Conservation (phyloP, 2,888 invertebrate genomes). For the Ctenicera cuprea region DNA sequence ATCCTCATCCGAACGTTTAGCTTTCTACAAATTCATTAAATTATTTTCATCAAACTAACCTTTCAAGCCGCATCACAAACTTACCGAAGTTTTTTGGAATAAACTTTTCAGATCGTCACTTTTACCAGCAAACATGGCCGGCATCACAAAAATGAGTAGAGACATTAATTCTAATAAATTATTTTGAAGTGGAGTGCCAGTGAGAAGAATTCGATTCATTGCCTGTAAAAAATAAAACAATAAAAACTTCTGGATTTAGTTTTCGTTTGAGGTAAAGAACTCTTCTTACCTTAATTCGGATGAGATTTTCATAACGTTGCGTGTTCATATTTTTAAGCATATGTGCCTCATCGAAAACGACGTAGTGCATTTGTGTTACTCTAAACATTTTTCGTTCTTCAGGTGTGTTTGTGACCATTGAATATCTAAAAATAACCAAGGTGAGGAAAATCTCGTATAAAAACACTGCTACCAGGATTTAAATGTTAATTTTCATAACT, state of each 20-base stretch:
- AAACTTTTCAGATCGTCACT: conserved; percentile 90
- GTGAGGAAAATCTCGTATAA: too few species aligned
- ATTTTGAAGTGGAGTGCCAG: conserved; percentile 97
- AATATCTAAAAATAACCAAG: conserved; percentile 74
- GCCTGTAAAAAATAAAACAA: conserved; percentile 80
- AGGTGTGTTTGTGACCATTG: conserved; percentile 88
- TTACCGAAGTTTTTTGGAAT: conserved; percentile 85
- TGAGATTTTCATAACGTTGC: conserved; percentile 90
- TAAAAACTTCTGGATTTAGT: too few species aligned
- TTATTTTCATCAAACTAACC: conserved; percentile 37
- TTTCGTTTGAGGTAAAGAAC: too few species aligned
- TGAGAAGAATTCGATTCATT: conserved; percentile 89
- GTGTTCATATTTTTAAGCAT: conserved; percentile 99
- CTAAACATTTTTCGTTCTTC: conserved; percentile 95
- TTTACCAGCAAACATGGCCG: conserved; percentile 92
- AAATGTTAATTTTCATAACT: too few species aligned
- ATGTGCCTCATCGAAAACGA: conserved; percentile 97
- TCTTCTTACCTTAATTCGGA: conserved; percentile 83
- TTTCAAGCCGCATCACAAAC: too few species aligned
- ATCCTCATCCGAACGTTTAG: conserved; percentile 74
- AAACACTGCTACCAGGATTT: too few species aligned
- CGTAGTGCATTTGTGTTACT: conserved; percentile 91
- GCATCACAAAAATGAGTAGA: conserved; percentile 96
- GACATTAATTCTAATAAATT: conserved; percentile 97
- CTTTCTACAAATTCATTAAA: conserved; percentile 76